Percentiles rank a stretch among this genome's conserved stretches.
Evolutionary conservation across 2,888 invertebrate species (phyloP).

Genomic region (Sussaba pulchella): DNA sequence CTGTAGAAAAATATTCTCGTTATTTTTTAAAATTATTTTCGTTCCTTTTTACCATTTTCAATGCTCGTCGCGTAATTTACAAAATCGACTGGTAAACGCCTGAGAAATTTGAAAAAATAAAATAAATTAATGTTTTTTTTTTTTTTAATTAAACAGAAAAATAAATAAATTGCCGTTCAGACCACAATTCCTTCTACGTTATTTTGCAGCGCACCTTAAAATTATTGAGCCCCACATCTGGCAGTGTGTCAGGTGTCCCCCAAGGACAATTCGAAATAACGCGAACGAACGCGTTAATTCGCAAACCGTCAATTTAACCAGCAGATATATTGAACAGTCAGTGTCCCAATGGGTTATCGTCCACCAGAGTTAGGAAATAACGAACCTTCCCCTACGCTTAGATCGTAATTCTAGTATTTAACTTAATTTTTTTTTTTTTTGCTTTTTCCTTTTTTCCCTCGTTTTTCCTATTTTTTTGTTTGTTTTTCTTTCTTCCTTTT

Average conservation of each 20-base stretch:
- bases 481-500: conserved; percentile 13
- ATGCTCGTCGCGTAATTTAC: conserved; percentile 60
- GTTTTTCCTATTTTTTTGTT: too few relatives aligned
- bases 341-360: conserved; percentile 68
- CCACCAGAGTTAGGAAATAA: conserved; percentile 57
- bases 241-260: conserved; percentile 78
- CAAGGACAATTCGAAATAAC: conserved; percentile 59
- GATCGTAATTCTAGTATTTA: conserved; percentile 64
- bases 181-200: conserved; percentile 76
- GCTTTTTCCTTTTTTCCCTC: too few relatives aligned
- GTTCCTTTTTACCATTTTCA: conserved; percentile 13
- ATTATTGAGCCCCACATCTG: conserved; percentile 81
- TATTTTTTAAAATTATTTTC: conserved; percentile 46
- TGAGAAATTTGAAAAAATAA: conserved; percentile 16
- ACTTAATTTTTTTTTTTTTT: conserved; percentile 24
- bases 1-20: conserved; percentile 77
- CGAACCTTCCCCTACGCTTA: conserved; percentile 49
- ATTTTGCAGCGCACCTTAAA: conserved; percentile 74
- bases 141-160: not conserved
- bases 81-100: conserved; percentile 63
- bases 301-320: conserved; percentile 45
- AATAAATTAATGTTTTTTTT: too few relatives aligned
- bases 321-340: conserved; percentile 63
- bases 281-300: conserved; percentile 9
- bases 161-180: conserved; percentile 31